phyloP scores from a whole-genome alignment of 2,888 invertebrate genomes.

The Baronia brevicornis region DNA sequence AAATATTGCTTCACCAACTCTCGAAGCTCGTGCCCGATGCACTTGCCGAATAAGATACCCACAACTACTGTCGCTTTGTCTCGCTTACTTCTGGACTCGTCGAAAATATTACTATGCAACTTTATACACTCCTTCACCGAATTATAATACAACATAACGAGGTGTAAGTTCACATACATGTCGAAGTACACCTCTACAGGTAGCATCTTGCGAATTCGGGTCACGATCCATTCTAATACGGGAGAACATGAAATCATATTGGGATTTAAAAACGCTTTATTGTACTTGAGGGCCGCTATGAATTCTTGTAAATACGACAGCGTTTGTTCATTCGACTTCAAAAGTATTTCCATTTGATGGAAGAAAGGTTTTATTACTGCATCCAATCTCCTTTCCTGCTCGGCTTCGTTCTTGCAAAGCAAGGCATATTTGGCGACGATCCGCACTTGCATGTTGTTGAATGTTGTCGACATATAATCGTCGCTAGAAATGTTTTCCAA shows the following conservation, averaged over 20 bases:
- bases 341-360: conserved; percentile 24
- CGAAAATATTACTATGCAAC: conserved; percentile 31
- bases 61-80: conserved; percentile 33
- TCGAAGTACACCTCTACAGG: conserved; percentile 35
- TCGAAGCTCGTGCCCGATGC: conserved; percentile 32
- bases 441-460: conserved; percentile 24
- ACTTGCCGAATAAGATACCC: conserved; percentile 36
- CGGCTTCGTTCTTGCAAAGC: conserved; percentile 27
- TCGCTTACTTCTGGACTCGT: conserved; percentile 21
- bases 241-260: conserved; percentile 34
- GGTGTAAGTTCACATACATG: conserved; percentile 32
- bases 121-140: conserved; percentile 33
- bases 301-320: conserved; percentile 25
- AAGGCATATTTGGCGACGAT: conserved; percentile 39
- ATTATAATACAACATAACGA: conserved; percentile 43
- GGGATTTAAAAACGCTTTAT: conserved; percentile 31
- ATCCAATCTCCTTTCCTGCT: conserved; percentile 26
- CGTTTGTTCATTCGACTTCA: conserved; percentile 11
- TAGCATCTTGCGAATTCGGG: conserved; percentile 31
- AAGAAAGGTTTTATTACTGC: conserved; percentile 31
- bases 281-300: conserved; percentile 31
- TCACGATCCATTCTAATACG: conserved; percentile 32
- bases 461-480: neutral
- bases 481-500: conserved; percentile 15
- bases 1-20: conserved; percentile 34